Percentiles rank a stretch among this genome's conserved stretches.
Evolutionary conservation across 2,797 vertebrate genomes (phyloP).

Genomic region (Helicolenus hilgendorfi): DNA sequence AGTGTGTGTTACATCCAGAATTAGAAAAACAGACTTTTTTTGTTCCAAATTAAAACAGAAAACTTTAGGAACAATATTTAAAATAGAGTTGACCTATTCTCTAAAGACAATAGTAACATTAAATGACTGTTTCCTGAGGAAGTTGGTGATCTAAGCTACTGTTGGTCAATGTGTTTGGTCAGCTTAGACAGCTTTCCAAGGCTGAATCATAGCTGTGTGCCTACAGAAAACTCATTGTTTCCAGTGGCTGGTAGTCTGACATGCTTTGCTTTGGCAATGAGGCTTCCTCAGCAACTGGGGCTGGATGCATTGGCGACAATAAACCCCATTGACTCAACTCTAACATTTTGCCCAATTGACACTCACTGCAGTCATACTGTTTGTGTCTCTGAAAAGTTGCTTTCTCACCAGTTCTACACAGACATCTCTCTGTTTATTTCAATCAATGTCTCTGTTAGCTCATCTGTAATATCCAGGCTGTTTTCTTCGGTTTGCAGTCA

Average conservation of each 20-base stretch:
- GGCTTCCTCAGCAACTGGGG: constrained; percentile 37
- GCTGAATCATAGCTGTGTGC: constrained; percentile 41
- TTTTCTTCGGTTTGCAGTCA: not conserved
- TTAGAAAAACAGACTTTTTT: not conserved
- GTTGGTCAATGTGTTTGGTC: constrained; percentile 28
- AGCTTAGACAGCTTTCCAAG: constrained; percentile 39
- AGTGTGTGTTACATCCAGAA: not conserved
- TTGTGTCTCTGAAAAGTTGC: constrained; percentile 56
- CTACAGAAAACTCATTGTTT: constrained; percentile 74
- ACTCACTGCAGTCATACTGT: constrained; percentile 53
- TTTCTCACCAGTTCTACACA: constrained; percentile 64
- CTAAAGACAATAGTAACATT: not conserved
- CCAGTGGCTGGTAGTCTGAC: constrained; percentile 60
- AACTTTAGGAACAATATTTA: not conserved
- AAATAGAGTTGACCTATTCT: not conserved
- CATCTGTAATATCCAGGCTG: not conserved
- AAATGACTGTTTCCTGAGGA: not conserved
- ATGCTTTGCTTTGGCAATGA: constrained; percentile 68
- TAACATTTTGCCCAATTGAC: constrained; percentile 61
- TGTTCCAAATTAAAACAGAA: not conserved
- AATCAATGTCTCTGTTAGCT: constrained; percentile 11
- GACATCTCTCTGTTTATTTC: constrained; percentile 30
- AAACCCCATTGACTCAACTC: constrained; percentile 59
- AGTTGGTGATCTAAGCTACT: constrained; percentile 4
- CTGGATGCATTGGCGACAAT: constrained; percentile 69